Conservation (phyloP, 2,113 vertebrate genomes). For the Leuciscus idus region DNA sequence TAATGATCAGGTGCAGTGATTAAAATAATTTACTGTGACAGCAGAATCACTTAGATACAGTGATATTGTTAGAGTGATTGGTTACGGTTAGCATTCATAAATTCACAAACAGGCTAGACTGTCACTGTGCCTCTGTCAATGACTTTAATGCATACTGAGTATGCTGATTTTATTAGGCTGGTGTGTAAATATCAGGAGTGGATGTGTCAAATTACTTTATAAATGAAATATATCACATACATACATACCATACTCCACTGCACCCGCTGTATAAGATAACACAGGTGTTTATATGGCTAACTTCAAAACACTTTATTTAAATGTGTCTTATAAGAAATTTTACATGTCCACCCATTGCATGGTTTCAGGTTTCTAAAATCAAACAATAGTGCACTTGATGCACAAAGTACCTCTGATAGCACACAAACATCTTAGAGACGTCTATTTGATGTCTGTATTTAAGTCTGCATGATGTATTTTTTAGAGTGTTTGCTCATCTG, state of each 20-base stretch:
- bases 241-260: constrained; percentile 74
- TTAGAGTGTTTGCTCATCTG: too few relatives aligned
- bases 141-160: neutral
- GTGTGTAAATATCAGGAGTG: neutral
- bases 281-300: constrained; percentile 16
- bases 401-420: neutral
- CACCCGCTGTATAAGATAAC: constrained; percentile 62
- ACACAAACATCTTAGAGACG: too few relatives aligned
- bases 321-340: neutral
- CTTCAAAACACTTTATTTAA: neutral
- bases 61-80: neutral
- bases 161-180: neutral
- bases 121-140: neutral
- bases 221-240: constrained; percentile 56
- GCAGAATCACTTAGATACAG: neutral
- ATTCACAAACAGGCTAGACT: neutral
- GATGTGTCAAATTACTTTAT: neutral
- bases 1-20: neutral
- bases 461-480: too few relatives aligned
- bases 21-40: neutral
- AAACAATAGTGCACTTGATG: too few relatives aligned
- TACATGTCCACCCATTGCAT: neutral
- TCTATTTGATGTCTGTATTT: too few relatives aligned
- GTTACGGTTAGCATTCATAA: neutral
- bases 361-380: neutral